Evolutionary conservation across 2,797 vertebrate genomes (phyloP), one percentile per base, ranked within the genome.

Genomic region (Siniperca scherzeri): DNA sequence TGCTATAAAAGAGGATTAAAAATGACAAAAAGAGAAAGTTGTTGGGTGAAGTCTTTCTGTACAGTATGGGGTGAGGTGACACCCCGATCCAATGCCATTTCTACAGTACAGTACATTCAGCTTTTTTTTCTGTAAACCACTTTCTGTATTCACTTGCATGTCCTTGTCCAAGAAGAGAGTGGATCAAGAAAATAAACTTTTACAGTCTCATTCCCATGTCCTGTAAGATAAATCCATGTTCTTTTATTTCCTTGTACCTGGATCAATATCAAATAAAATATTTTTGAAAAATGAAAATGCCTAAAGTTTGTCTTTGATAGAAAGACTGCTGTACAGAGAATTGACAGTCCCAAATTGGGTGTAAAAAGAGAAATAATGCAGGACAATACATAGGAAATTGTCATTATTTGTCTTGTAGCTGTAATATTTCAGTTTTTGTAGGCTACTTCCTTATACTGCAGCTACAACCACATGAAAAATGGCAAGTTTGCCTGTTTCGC

Each of bases 231-330:
- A 93, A 91, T 87, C 78, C 90, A 90, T 93, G 86, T 93, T 93
- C 88, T 93, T 95, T 95, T 88, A 89, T 94, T 95, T 95, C 94
- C 94, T 94, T 95, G 94, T 95, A 95, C 92, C 94, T 94, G 93
- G 94, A 94, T 94, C 94, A 95, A 93, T 96, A 95, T 94, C 91
- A 92, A 96, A 95, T 95, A 95, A 95, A 95, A 96, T 95, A 95
- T 96, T 96, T 96, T 96, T 95, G 92, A 96, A 96, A 96, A 96
- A 94, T 88, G 87, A 88, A 87, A 88, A 85, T 57, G 88, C 55
- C 72, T 92, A 40, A 69, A 81, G 59, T 87, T 80, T 89, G 44
- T 84, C 52, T 67, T 60, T 79, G 5, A 69, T 56, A 62, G 12
- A 74, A 59, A 60, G 40, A 57, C 40, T 62, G 21, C 10, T 52